These are phyloP conservation scores for Labia minor DNA, from an alignment of 2,888 invertebrate genomes.

Conservation along the genomic window DNA sequence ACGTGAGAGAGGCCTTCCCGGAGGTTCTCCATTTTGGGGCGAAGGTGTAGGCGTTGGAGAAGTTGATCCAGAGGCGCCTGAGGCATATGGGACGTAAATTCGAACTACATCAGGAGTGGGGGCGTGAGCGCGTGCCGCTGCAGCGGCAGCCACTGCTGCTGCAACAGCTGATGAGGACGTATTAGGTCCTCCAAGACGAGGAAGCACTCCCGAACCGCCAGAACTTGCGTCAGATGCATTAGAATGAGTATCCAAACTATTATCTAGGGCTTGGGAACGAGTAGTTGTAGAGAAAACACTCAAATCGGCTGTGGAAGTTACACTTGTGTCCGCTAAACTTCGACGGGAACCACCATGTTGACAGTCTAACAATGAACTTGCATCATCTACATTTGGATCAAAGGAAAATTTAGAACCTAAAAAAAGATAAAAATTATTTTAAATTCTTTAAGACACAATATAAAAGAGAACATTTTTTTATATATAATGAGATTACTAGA, in stretches of 20 bases:
- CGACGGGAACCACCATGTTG: constrained; percentile 58
- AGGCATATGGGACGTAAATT: constrained; percentile 63
- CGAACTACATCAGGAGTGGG: constrained; percentile 62
- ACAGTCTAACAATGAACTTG: constrained; percentile 50
- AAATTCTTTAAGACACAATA: not conserved
- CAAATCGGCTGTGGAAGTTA: constrained; percentile 71
- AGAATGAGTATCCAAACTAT: constrained; percentile 65
- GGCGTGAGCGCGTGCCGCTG: constrained; percentile 40
- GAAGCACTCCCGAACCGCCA: constrained; percentile 32
- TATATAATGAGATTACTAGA: too few relatives aligned
- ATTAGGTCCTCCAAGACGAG: constrained; percentile 38
- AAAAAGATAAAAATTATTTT: constrained; percentile 27
- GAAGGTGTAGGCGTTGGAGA: constrained; percentile 30
- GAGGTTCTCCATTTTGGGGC: constrained; percentile 39
- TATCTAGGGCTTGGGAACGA: constrained; percentile 60
- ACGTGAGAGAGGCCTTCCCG: constrained; percentile 41
- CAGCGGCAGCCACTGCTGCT: constrained; percentile 40
- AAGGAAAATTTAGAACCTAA: constrained; percentile 53
- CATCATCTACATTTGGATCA: constrained; percentile 55
- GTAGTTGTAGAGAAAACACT: constrained; percentile 61
- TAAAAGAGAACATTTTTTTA: too few relatives aligned
- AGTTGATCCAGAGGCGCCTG: constrained; percentile 28
- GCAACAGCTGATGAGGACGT: constrained; percentile 51
- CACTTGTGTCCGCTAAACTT: constrained; percentile 71
- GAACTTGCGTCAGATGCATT: constrained; percentile 59